Evolutionary conservation across 2,888 invertebrate species (phyloP).

Genomic region (Orthonevra nobilis): DNA sequence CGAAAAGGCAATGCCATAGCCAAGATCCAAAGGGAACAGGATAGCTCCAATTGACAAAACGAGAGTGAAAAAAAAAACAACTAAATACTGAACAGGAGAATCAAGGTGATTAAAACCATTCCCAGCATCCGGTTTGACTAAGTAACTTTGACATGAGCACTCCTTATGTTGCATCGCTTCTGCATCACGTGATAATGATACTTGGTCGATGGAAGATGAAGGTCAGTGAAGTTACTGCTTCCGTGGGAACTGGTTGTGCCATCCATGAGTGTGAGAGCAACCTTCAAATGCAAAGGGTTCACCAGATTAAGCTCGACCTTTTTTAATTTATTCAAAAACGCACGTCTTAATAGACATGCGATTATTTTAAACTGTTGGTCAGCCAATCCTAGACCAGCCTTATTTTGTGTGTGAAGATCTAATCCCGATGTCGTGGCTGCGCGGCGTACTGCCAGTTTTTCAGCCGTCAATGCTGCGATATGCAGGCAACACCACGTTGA

Average conservation of each 20-base stretch:
- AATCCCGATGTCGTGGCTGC: slow-evolving; percentile 35
- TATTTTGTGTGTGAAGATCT: slow-evolving; percentile 19
- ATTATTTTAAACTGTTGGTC: not conserved
- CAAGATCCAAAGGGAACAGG: slow-evolving; percentile 24
- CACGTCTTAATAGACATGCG: not conserved
- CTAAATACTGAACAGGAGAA: slow-evolving; percentile 34
- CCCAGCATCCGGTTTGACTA: slow-evolving; percentile 55
- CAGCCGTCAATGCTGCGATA: slow-evolving; percentile 14
- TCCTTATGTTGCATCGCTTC: slow-evolving; percentile 32
- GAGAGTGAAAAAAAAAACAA: slow-evolving; percentile 8
- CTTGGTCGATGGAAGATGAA: slow-evolving; percentile 47
- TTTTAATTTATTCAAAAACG: not conserved
- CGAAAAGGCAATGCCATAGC: slow-evolving; percentile 3
- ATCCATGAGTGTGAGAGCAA: slow-evolving; percentile 14
- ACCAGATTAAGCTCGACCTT: not conserved
- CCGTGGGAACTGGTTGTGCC: slow-evolving; percentile 35
- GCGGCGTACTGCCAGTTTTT: slow-evolving; percentile 25
- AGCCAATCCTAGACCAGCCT: not conserved
- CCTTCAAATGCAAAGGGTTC: slow-evolving; percentile 2
- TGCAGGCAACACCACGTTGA: slow-evolving; percentile 4
- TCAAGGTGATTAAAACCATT: slow-evolving; percentile 66
- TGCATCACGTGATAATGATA: slow-evolving; percentile 47
- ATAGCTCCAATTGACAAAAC: slow-evolving; percentile 55
- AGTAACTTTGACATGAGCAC: slow-evolving; percentile 36
- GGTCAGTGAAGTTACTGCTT: slow-evolving; percentile 50